These are phyloP conservation scores for Entomobrya proxima DNA, from an alignment of 2,888 invertebrate genomes.

Conservation along the genomic window DNA sequence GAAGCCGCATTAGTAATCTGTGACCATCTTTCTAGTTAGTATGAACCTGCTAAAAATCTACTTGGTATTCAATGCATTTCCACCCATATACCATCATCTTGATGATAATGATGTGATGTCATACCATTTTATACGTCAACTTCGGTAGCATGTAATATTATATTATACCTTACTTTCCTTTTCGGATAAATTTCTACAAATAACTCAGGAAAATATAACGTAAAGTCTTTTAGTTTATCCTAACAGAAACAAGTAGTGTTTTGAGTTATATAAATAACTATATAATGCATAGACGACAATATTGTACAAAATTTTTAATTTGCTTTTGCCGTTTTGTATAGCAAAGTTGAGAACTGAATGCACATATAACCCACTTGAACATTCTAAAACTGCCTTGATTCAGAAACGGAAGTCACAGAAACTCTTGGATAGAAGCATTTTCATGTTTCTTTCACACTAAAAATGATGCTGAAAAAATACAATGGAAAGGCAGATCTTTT, in stretches of 20 bases:
- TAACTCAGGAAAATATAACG: slow-evolving; percentile 40
- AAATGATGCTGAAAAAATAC: slow-evolving; percentile 19
- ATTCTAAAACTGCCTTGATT: slow-evolving; percentile 47
- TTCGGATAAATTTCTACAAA: slow-evolving; percentile 34
- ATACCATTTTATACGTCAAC: background rate
- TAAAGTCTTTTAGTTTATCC: background rate
- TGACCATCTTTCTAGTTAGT: slow-evolving; percentile 19
- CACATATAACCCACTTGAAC: slow-evolving; percentile 50
- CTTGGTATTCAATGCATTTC: slow-evolving; percentile 46
- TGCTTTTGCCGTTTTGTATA: slow-evolving; percentile 5
- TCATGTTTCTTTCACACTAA: slow-evolving; percentile 49
- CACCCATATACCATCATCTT: slow-evolving; percentile 47
- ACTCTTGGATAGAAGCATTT: slow-evolving; percentile 60
- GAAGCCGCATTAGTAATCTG: slow-evolving; percentile 48
- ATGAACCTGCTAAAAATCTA: slow-evolving; percentile 29
- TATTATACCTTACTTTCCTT: background rate
- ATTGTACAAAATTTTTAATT: slow-evolving; percentile 16
- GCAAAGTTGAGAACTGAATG: background rate
- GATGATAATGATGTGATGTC: slow-evolving; percentile 49
- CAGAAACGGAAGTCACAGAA: slow-evolving; percentile 56
- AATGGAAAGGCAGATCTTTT: background rate
- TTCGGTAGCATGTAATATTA: background rate
- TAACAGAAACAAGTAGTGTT: slow-evolving; percentile 3
- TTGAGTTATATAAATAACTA: background rate
- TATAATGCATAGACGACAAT: too few species aligned